These are phyloP conservation scores for Scalopus aquaticus DNA, from an alignment of 2,113 vertebrate genomes.

Conservation along the genomic window DNA sequence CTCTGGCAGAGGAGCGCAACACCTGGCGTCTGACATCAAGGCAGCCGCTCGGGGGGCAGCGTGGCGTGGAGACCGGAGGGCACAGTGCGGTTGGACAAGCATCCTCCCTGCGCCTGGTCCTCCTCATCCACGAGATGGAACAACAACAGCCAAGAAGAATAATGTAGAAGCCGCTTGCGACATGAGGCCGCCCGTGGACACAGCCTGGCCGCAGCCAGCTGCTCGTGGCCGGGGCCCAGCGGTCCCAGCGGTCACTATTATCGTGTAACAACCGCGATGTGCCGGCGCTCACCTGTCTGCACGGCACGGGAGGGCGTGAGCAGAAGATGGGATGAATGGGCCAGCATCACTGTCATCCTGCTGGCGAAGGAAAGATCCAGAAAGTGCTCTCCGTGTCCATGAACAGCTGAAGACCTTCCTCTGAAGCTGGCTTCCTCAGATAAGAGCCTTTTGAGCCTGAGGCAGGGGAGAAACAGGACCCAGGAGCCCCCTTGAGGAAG, in stretches of 20 bases:
- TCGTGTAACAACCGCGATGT: fast-evolving
- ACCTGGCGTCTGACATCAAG: too few relatives aligned
- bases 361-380: neutral
- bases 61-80: too few relatives aligned
- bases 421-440: too few relatives aligned
- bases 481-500: fast-evolving
- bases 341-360: neutral
- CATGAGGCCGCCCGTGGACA: neutral
- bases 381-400: neutral
- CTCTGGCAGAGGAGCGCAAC: neutral
- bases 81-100: neutral
- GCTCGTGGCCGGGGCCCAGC: neutral
- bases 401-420: neutral
- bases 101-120: neutral
- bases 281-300: neutral
- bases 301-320: neutral
- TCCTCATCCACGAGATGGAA: neutral
- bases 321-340: fast-evolving
- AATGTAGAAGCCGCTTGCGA: neutral
- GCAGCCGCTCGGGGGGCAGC: too few relatives aligned
- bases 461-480: neutral
- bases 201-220: neutral
- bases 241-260: neutral
- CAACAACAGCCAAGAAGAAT: too few relatives aligned
- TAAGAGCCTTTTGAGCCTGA: neutral